Conservation (phyloP, 2,888 invertebrate genomes). For the Tinea semifulvella region DNA sequence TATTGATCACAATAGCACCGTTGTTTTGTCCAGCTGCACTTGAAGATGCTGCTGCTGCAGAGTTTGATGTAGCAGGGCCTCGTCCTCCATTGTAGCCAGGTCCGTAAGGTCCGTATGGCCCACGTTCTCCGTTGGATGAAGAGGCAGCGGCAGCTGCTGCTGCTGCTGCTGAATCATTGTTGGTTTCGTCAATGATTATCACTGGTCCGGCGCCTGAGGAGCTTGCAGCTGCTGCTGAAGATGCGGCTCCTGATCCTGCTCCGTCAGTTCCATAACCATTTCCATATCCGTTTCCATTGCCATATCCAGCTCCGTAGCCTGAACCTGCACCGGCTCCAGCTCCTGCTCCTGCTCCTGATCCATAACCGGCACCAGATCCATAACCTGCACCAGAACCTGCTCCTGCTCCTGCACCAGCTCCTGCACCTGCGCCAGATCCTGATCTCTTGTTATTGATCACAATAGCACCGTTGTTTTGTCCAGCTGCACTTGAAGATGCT, state of each 20-base stretch:
- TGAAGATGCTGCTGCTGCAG: background rate
- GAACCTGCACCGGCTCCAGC: background rate
- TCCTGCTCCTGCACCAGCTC: constrained; percentile 6
- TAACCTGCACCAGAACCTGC: constrained; percentile 7
- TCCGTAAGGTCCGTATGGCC: background rate
- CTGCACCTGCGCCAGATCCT: constrained; percentile 11
- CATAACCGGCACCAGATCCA: background rate
- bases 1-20: background rate
- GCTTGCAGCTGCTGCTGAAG: background rate
- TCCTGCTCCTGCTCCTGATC: background rate
- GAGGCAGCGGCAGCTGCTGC: constrained; percentile 6
- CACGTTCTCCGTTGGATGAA: background rate
- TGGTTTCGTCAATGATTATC: background rate
- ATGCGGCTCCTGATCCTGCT: background rate
- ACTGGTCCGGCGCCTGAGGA: background rate
- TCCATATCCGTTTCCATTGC: background rate
- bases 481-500: background rate
- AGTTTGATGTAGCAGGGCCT: constrained; percentile 11
- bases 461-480: background rate
- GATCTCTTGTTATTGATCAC: background rate
- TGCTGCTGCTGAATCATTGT: background rate
- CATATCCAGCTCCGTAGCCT: background rate
- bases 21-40: background rate
- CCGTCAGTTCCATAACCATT: background rate
- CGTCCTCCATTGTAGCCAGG: background rate